Conservation (phyloP, 2,888 invertebrate species). For the Cephus nigrinus region DNA sequence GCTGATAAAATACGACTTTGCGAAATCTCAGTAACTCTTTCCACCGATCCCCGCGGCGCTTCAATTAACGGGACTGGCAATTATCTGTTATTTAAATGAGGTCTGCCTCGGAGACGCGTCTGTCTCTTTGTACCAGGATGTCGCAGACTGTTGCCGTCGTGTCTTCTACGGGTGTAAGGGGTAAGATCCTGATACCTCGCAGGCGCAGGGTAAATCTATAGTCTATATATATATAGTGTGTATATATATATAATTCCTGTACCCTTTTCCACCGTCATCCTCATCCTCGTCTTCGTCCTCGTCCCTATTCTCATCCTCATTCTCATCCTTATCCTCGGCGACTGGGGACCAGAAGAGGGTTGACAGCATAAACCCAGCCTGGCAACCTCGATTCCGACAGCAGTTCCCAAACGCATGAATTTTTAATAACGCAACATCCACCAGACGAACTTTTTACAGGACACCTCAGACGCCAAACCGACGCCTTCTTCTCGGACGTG, state of each 20-base stretch:
- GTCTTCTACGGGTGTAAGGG: slow-evolving; percentile 5
- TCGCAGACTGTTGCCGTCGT: slow-evolving; percentile 32
- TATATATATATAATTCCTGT: background rate
- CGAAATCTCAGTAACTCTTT: slow-evolving; percentile 53
- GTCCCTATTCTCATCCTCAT: slow-evolving; percentile 23
- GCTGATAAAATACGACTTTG: slow-evolving; percentile 7
- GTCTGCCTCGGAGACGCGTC: slow-evolving; percentile 30
- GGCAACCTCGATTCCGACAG: slow-evolving; percentile 35
- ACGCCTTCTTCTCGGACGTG: slow-evolving; percentile 2
- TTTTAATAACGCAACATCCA: slow-evolving; percentile 48
- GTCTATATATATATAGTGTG: background rate
- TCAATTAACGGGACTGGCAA: slow-evolving; percentile 60
- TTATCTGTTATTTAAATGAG: slow-evolving; percentile 62
- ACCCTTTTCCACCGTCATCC: background rate
- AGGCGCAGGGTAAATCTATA: background rate
- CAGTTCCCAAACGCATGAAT: slow-evolving; percentile 45
- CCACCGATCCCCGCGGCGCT: slow-evolving; percentile 50
- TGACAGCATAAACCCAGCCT: slow-evolving; percentile 45
- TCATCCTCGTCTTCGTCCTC: slow-evolving; percentile 9
- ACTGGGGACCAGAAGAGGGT: slow-evolving; percentile 39
- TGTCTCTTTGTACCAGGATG: slow-evolving; percentile 41
- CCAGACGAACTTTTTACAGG: slow-evolving; percentile 24
- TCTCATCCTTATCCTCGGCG: slow-evolving; percentile 18
- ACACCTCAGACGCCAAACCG: slow-evolving; percentile 1
- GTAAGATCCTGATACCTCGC: slow-evolving; percentile 39